phyloP scores from a whole-genome alignment of 2,888 invertebrate species.

The Stomorhina lunata region DNA sequence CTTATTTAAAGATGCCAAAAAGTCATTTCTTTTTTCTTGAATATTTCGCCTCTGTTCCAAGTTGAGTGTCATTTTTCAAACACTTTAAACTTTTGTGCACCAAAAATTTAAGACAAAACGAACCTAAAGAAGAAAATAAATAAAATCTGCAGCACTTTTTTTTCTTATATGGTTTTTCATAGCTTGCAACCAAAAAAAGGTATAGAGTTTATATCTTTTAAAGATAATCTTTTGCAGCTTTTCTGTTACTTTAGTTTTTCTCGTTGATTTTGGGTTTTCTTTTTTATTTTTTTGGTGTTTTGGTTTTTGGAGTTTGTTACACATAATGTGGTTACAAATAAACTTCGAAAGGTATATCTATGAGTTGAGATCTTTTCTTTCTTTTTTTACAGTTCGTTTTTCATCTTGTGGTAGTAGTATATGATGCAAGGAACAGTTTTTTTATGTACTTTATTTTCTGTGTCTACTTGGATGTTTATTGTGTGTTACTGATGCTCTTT shows the following conservation, averaged over 20 bases:
- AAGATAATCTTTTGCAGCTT: conserved; percentile 57
- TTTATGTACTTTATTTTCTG: not conserved
- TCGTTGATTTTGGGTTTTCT: not conserved
- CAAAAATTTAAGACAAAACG: conserved; percentile 36
- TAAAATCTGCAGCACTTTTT: conserved; percentile 34
- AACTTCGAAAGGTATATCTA: conserved; percentile 53
- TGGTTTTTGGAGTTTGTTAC: conserved; percentile 56
- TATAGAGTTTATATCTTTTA: conserved; percentile 58
- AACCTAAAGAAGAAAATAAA: not conserved
- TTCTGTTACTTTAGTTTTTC: conserved; percentile 6
- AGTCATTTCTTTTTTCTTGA: conserved; percentile 31
- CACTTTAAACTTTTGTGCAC: conserved; percentile 50
- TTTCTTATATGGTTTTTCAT: too few relatives aligned
- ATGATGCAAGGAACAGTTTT: conserved; percentile 14
- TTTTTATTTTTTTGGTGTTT: not conserved
- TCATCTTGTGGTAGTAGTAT: not conserved
- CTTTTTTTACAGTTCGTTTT: conserved; percentile 37
- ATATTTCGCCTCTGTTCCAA: not conserved
- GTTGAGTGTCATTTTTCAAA: conserved; percentile 29
- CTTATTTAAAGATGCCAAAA: conserved; percentile 59
- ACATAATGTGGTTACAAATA: conserved; percentile 65
- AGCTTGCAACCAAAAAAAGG: conserved; percentile 33
- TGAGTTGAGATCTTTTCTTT: not conserved
- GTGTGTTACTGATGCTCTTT: conserved; percentile 38
- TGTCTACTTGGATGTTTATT: not conserved